These are phyloP conservation scores for Thunnus maccoyii DNA, from an alignment of 2,113 vertebrate genomes.

Conservation along the genomic window DNA sequence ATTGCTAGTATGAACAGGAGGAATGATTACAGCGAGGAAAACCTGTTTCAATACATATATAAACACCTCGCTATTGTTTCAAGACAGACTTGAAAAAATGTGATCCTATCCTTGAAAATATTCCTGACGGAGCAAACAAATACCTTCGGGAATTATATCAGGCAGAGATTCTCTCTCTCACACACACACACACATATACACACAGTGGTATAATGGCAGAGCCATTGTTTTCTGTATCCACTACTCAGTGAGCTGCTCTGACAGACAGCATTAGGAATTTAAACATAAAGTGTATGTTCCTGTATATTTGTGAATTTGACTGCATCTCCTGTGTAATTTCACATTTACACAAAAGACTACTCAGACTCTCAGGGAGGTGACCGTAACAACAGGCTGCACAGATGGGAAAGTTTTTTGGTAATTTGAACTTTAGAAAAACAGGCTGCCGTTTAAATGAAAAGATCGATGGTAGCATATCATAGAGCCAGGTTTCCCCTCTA, in stretches of 20 bases:
- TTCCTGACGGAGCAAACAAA: not conserved
- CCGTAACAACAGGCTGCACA: conserved; percentile 65
- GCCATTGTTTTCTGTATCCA: conserved; percentile 27
- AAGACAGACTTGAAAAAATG: too few species aligned
- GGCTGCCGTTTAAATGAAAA: conserved; percentile 52
- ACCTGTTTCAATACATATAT: too few species aligned
- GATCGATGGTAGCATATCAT: conserved; percentile 8
- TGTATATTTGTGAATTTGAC: conserved; percentile 34
- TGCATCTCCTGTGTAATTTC: conserved; percentile 57
- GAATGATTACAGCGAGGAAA: too few species aligned
- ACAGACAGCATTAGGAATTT: conserved; percentile 22
- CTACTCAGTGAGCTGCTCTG: conserved; percentile 10
- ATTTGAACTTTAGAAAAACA: conserved; percentile 59
- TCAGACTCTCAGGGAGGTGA: conserved; percentile 30
- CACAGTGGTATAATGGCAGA: conserved; percentile 8
- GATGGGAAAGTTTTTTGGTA: conserved; percentile 73
- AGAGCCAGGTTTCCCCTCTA: conserved; percentile 49
- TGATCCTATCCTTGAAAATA: not conserved
- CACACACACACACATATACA: conserved; percentile 16
- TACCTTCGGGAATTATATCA: too few species aligned
- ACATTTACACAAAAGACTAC: conserved; percentile 47
- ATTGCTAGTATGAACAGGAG: too few species aligned
- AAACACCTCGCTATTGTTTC: too few species aligned
- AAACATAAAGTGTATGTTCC: conserved; percentile 5
- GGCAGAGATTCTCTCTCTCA: not conserved